Percentiles rank a stretch among this genome's conserved stretches.
Conservation (phyloP, 2,888 invertebrate genomes). For the Linyphia triangularis region DNA sequence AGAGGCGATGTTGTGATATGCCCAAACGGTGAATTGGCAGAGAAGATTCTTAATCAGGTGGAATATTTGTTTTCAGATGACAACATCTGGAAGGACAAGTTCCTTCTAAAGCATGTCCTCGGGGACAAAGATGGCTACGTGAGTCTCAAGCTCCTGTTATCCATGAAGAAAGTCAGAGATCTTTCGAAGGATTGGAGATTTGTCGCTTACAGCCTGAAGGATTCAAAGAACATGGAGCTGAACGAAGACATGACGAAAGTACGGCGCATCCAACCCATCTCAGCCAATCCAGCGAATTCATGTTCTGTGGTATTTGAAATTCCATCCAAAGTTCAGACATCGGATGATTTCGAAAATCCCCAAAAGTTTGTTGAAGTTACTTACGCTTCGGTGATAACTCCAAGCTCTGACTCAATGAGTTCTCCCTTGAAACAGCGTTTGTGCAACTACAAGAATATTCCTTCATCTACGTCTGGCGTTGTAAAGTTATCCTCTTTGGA, state of each 20-base stretch:
- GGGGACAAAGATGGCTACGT: slow-evolving; percentile 97
- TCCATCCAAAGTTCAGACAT: slow-evolving; percentile 90
- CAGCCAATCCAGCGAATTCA: slow-evolving; percentile 95
- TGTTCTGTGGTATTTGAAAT: slow-evolving; percentile 92
- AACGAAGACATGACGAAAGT: slow-evolving; percentile 95
- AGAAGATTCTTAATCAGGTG: slow-evolving; percentile 90
- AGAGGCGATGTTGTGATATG: too few relatives aligned
- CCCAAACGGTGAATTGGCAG: slow-evolving; percentile 88
- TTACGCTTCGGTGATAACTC: slow-evolving; percentile 90
- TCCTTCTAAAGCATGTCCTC: slow-evolving; percentile 94
- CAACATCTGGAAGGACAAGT: slow-evolving; percentile 97
- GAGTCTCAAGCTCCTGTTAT: slow-evolving; percentile 95
- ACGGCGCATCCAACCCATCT: slow-evolving; percentile 90
- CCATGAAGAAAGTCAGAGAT: slow-evolving; percentile 96
- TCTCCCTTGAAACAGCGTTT: slow-evolving; percentile 93
- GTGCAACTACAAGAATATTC: slow-evolving; percentile 93
- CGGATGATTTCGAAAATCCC: slow-evolving; percentile 92
- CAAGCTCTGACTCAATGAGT: slow-evolving; percentile 93
- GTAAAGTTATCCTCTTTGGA: slow-evolving; percentile 94
- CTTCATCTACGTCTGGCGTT: slow-evolving; percentile 90
- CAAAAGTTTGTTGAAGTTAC: slow-evolving; percentile 95
- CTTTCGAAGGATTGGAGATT: slow-evolving; percentile 95
- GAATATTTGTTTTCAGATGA: slow-evolving; percentile 98
- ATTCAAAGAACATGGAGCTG: slow-evolving; percentile 89
- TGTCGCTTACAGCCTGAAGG: slow-evolving; percentile 90